These are phyloP conservation scores for Hemichromis elongatus DNA, from an alignment of 2,113 vertebrate species.

Conservation along the genomic window DNA sequence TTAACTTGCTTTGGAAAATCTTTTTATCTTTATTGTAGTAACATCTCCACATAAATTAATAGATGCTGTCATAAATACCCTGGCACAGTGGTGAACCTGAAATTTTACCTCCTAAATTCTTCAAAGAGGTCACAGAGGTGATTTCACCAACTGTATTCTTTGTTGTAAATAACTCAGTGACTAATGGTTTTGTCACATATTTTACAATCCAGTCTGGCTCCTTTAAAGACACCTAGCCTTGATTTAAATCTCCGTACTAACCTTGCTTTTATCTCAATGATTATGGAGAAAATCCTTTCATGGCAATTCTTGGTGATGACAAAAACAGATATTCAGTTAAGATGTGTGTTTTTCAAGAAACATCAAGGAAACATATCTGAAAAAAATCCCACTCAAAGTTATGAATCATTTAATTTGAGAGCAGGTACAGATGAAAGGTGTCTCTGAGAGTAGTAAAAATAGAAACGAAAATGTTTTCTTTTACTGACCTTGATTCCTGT, in stretches of 20 bases:
- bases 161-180: not conserved
- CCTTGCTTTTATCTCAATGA: not conserved
- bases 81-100: not conserved
- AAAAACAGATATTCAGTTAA: not conserved
- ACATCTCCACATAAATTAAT: not conserved
- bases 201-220: not conserved
- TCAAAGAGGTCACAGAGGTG: conserved; percentile 7
- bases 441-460: not conserved
- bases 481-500: not conserved
- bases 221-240: not conserved
- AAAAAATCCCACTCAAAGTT: not conserved
- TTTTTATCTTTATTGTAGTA: not conserved
- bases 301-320: not conserved
- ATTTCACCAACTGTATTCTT: not conserved
- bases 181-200: conserved; percentile 3
- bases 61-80: conserved; percentile 4
- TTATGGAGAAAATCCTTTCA: not conserved
- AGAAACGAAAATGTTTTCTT: not conserved
- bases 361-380: not conserved
- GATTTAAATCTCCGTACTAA: not conserved
- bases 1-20: not conserved
- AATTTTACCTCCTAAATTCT: not conserved
- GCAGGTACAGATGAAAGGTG: not conserved
- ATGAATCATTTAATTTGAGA: not conserved
- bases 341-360: not conserved